Conservation (phyloP, 2,888 invertebrate genomes). For the Ormyrus rosae region DNA sequence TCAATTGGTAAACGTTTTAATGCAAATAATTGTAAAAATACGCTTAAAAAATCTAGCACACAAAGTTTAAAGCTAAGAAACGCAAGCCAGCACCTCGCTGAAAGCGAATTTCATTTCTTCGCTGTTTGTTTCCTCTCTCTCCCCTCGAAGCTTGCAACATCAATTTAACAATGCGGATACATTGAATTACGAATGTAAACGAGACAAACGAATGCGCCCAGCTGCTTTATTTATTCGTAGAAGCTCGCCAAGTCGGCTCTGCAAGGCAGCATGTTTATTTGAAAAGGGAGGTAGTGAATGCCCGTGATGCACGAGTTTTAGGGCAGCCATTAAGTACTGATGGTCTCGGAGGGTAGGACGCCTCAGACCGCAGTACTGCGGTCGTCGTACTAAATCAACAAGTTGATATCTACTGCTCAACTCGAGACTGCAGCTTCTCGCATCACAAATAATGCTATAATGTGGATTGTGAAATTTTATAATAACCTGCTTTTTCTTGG, state of each 20-base stretch:
- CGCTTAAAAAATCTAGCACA: too few species aligned
- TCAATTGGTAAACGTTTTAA: too few species aligned
- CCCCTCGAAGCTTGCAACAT: not conserved
- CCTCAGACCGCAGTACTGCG: slow-evolving; percentile 65
- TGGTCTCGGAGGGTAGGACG: slow-evolving; percentile 64
- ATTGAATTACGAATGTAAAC: slow-evolving; percentile 41
- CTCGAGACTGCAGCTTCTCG: slow-evolving; percentile 16
- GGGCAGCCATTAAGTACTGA: slow-evolving; percentile 66
- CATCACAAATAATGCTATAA: slow-evolving; percentile 39
- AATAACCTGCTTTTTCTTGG: too few species aligned
- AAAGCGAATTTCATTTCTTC: slow-evolving; percentile 6
- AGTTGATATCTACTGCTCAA: slow-evolving; percentile 70
- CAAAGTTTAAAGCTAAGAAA: too few species aligned
- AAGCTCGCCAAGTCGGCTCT: not conserved
- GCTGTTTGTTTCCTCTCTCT: not conserved
- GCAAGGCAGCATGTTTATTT: not conserved
- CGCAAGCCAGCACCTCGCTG: too few species aligned
- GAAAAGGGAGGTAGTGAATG: slow-evolving; percentile 12
- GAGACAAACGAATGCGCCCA: slow-evolving; percentile 39
- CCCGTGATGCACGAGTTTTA: slow-evolving; percentile 61
- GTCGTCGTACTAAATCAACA: slow-evolving; percentile 72
- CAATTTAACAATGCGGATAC: slow-evolving; percentile 34
- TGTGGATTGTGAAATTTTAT: slow-evolving; percentile 34
- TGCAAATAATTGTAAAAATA: too few species aligned
- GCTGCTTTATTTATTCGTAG: slow-evolving; percentile 44